Evolutionary conservation across 2,888 invertebrate species (phyloP), one percentile per base, ranked within the genome.

Genomic region (Scrobipalpa costella): DNA sequence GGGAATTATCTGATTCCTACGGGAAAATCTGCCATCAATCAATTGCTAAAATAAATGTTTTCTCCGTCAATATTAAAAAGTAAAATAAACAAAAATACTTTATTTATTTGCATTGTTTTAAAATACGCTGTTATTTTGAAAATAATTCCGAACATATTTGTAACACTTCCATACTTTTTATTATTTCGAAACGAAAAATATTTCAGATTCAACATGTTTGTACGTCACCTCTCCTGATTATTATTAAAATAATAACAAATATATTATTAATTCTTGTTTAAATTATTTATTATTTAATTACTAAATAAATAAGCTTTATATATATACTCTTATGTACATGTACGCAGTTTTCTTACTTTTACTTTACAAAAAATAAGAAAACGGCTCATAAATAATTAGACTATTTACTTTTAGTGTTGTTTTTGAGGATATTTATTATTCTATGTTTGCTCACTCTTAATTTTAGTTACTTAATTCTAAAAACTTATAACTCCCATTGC

Each of bases 231-330:
- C 40, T 33, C 17, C 11, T 44, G 33, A 60, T 33, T 21, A 34
- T 8, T 33, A 34, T 55, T 34, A 34, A 57, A 36, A 38, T 36
- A 36, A 40, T 21, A 38, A 55, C 52, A 40, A 55, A 40, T 62
- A 44, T 59, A 57, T 57, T 59, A 57, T 57, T 57, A 44, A 21
- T 55, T 44, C 33, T 57, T 62, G 33, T 55, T 55, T 33, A 34
- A 55, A 52, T 52, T 27, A 52, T 9, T 36, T 34, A 27, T 61
- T 61, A 64, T 57, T 61, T 58, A 57, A 61, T 57, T 64, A 64
- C 44, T 63, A 63, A 57, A 57, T 60, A 58, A 61, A 65, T 57
- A 65, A 65, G 65, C 63, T 65, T 63, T 60, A 63, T 27, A 27
- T 27, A 27, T 2, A 5, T 63, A 63, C 61, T 55, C 61, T 34